These are phyloP conservation scores for Styela plicata DNA, from an alignment of 23 tunicate species.

Conservation along the genomic window DNA sequence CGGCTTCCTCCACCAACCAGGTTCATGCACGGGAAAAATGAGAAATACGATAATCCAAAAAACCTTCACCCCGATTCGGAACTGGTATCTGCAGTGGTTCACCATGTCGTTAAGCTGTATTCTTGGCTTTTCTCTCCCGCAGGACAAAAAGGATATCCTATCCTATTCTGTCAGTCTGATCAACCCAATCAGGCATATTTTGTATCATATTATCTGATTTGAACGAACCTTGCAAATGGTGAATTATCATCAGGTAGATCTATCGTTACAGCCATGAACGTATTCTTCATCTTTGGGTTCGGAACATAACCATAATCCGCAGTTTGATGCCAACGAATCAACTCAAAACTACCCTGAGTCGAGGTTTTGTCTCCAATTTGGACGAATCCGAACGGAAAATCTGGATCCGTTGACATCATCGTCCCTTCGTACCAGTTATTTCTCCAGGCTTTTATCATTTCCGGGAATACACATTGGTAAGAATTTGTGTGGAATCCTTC, in stretches of 20 bases:
- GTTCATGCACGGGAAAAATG: too few species aligned
- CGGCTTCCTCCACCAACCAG: too few species aligned
- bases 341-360: slow-evolving; percentile 23
- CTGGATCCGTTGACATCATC: slow-evolving; percentile 31
- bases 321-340: slow-evolving; percentile 83
- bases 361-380: slow-evolving; percentile 39
- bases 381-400: slow-evolving; percentile 80
- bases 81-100: too few species aligned
- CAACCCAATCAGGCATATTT: too few species aligned
- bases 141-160: too few species aligned
- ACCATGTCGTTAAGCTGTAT: too few species aligned
- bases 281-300: slow-evolving; percentile 52
- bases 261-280: slow-evolving; percentile 87
- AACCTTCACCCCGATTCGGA: too few species aligned
- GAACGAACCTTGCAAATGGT: slow-evolving; percentile 51
- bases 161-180: too few species aligned
- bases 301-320: slow-evolving; percentile 82
- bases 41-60: too few species aligned
- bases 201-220: too few species aligned
- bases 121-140: too few species aligned
- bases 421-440: slow-evolving; percentile 68
- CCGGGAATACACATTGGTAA: slow-evolving; percentile 72
- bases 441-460: slow-evolving; percentile 78
- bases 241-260: slow-evolving; percentile 70
- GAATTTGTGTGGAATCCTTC: slow-evolving; percentile 30